These are phyloP conservation scores for Halcyon badia DNA, from an alignment of 2,797 vertebrate genomes.

Conservation along the genomic window DNA sequence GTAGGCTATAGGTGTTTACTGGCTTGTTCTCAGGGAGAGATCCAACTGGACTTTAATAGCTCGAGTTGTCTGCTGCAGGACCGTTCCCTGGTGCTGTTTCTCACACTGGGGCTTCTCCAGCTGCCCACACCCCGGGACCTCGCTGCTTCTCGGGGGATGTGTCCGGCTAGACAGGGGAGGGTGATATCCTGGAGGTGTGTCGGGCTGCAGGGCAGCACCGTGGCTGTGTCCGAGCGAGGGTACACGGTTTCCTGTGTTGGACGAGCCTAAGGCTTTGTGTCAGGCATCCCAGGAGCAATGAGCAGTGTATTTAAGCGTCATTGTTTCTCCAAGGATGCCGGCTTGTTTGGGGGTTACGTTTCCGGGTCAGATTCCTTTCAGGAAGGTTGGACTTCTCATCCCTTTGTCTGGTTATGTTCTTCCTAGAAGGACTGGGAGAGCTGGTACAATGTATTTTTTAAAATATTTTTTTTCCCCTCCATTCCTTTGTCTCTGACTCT, in stretches of 20 bases:
- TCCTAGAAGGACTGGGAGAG: not conserved
- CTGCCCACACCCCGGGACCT: accelerated
- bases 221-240: accelerated
- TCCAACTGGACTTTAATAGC: not conserved
- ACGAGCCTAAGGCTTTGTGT: not conserved
- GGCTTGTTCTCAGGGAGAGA: not conserved
- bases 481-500: not conserved
- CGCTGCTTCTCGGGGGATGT: accelerated
- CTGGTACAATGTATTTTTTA: not conserved
- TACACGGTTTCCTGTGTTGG: not conserved
- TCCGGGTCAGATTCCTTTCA: not conserved
- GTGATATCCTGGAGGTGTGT: not conserved
- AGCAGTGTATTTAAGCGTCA: not conserved
- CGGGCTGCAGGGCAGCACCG: not conserved
- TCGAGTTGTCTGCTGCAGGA: not conserved
- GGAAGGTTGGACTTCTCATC: not conserved
- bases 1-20: not conserved
- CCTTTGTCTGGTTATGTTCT: not conserved
- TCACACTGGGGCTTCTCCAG: not conserved
- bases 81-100: accelerated
- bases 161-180: not conserved
- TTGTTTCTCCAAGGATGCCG: conserved; percentile 30
- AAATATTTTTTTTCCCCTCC: not conserved
- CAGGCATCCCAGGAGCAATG: not conserved
- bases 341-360: not conserved